Evolutionary conservation across 2,797 vertebrate genomes (phyloP).

Genomic region (Falco cherrug): DNA sequence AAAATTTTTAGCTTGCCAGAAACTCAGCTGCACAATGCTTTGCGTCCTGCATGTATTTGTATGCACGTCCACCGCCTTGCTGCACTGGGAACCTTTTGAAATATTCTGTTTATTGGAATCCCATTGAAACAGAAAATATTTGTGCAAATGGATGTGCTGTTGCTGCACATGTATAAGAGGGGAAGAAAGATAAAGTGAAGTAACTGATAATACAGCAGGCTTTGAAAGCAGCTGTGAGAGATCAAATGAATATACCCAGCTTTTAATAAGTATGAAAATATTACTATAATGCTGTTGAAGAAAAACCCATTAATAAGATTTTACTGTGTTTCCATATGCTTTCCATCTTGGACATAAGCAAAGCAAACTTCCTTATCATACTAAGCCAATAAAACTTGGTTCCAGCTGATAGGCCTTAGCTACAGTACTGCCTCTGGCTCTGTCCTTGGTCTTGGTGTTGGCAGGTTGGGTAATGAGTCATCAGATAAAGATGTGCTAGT

Average conservation of each 20-base stretch:
- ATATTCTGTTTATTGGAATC: background rate
- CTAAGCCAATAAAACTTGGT: background rate
- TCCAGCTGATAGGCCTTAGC: background rate
- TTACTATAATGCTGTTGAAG: background rate
- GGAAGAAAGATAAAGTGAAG: background rate
- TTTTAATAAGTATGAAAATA: background rate
- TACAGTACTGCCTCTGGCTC: background rate
- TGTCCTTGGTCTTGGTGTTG: background rate
- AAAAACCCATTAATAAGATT: background rate
- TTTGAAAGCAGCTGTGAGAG: background rate
- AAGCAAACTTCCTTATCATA: background rate
- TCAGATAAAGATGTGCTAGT: background rate
- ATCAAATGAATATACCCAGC: background rate
- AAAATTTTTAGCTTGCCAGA: background rate
- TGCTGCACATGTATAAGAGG: background rate
- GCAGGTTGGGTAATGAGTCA: background rate
- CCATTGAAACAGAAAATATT: background rate
- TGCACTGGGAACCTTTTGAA: background rate
- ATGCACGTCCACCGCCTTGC: background rate
- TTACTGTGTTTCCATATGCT: background rate
- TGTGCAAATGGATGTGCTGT: background rate
- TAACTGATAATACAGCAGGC: background rate
- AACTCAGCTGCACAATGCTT: background rate
- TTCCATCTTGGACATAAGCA: background rate
- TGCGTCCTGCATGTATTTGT: background rate